phyloP scores from a whole-genome alignment of 2,888 invertebrate species.

The Euproctis similis region DNA sequence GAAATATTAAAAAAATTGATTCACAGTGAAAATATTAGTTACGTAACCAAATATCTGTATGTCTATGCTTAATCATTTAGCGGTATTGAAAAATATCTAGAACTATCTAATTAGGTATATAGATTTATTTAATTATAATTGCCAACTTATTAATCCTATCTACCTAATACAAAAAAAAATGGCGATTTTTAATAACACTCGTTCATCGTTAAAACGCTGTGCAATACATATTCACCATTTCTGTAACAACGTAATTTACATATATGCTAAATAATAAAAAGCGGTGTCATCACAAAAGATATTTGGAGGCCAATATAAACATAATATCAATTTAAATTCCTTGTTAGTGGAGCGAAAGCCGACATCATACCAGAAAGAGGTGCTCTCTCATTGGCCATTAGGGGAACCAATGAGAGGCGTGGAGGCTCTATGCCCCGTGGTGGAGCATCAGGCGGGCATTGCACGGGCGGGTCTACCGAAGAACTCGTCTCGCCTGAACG shows the following conservation, averaged over 20 bases:
- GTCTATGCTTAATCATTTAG: too few species aligned
- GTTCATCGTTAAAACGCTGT: constrained; percentile 62
- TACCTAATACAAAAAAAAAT: constrained; percentile 28
- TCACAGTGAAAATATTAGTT: too few species aligned
- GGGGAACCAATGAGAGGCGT: constrained; percentile 41
- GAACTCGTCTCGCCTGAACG: constrained; percentile 60
- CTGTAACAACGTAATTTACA: constrained; percentile 73
- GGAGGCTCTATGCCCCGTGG: constrained; percentile 28
- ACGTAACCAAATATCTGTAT: too few species aligned
- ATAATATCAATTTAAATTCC: constrained; percentile 77
- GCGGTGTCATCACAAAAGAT: constrained; percentile 77
- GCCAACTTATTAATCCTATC: too few species aligned
- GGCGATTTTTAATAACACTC: constrained; percentile 57
- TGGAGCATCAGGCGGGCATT: constrained; percentile 27
- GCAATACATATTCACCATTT: constrained; percentile 72
- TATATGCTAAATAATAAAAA: constrained; percentile 75
- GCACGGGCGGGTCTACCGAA: constrained; percentile 35
- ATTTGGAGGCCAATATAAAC: constrained; percentile 76
- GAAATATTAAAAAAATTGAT: too few species aligned
- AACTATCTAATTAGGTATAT: too few species aligned
- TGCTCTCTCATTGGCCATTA: constrained; percentile 40
- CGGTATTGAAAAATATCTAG: too few species aligned
- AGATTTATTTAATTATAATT: too few species aligned
- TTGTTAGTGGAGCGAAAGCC: constrained; percentile 76
- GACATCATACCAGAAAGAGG: constrained; percentile 70